These are phyloP conservation scores for Clytia hemisphaerica DNA, from an alignment of 30 jellyfish, hydroid and myxozoan species.

Conservation along the genomic window DNA sequence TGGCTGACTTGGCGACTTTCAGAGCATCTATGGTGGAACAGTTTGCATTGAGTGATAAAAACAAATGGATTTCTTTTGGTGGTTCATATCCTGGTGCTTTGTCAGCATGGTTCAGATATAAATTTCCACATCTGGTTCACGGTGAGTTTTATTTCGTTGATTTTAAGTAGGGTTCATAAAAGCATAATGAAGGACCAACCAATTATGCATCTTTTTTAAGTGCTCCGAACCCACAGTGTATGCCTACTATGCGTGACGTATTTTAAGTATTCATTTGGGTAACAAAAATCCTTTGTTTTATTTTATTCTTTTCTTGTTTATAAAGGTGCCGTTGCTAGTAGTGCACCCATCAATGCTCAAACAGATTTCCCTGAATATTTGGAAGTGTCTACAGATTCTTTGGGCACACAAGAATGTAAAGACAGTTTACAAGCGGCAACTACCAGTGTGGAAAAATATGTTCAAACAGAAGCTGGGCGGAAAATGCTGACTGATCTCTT, in stretches of 20 bases:
- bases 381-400: conserved; percentile 66
- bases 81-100: conserved; percentile 97
- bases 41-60: conserved; percentile 35
- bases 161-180: background rate
- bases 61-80: conserved; percentile 90
- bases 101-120: conserved; percentile 84
- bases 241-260: too few relatives aligned
- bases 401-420: conserved; percentile 49
- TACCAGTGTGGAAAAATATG: conserved; percentile 39
- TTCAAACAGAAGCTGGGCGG: conserved; percentile 54
- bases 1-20: conserved; percentile 83
- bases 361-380: conserved; percentile 61
- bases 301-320: background rate
- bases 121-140: conserved; percentile 74
- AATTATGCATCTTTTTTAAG: too few relatives aligned
- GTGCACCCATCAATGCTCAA: conserved; percentile 88
- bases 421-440: conserved; percentile 58
- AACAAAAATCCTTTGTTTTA: background rate
- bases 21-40: conserved; percentile 42
- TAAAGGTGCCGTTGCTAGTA: conserved; percentile 62
- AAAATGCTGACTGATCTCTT: conserved; percentile 40
- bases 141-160: conserved; percentile 55
- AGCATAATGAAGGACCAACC: too few relatives aligned
- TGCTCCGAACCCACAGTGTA: too few relatives aligned
- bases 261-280: too few relatives aligned